Evolutionary conservation across 2,797 vertebrate species (phyloP).

Genomic region (Alauda arvensis): DNA sequence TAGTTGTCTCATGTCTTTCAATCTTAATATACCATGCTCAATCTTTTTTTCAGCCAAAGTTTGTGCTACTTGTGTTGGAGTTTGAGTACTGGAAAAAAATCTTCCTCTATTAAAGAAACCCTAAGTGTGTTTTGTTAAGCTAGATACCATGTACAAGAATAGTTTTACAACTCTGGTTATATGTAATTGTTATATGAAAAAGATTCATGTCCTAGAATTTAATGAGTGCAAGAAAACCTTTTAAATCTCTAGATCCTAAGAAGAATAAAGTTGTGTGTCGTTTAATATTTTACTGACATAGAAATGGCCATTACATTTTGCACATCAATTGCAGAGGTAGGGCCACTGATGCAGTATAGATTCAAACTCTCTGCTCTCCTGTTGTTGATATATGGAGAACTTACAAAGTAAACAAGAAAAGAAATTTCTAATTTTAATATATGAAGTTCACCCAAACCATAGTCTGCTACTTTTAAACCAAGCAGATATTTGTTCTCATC

Average conservation of each 20-base stretch:
- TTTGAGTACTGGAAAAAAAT: not conserved
- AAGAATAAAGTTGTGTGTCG: not conserved
- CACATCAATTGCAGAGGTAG: not conserved
- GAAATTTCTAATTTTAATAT: not conserved
- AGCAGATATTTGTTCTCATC: not conserved
- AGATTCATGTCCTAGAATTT: not conserved
- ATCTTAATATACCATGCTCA: accelerated
- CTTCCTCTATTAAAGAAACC: not conserved
- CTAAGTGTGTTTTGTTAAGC: not conserved
- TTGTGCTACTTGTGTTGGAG: not conserved
- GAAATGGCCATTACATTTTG: not conserved
- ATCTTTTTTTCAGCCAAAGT: not conserved
- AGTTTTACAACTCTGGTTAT: not conserved
- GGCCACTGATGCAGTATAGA: not conserved
- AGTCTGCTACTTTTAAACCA: not conserved
- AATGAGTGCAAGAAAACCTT: not conserved
- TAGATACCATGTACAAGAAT: not conserved
- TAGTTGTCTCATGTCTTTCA: not conserved
- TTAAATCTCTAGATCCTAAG: not conserved
- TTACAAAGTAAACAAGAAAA: not conserved
- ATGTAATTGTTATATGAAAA: not conserved
- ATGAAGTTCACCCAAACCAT: not conserved
- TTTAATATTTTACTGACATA: not conserved
- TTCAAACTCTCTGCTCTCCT: not conserved
- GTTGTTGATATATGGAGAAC: not conserved